These are phyloP conservation scores for Cyclargus thomasi DNA, from an alignment of 1,140 invertebrate species.

Conservation along the genomic window DNA sequence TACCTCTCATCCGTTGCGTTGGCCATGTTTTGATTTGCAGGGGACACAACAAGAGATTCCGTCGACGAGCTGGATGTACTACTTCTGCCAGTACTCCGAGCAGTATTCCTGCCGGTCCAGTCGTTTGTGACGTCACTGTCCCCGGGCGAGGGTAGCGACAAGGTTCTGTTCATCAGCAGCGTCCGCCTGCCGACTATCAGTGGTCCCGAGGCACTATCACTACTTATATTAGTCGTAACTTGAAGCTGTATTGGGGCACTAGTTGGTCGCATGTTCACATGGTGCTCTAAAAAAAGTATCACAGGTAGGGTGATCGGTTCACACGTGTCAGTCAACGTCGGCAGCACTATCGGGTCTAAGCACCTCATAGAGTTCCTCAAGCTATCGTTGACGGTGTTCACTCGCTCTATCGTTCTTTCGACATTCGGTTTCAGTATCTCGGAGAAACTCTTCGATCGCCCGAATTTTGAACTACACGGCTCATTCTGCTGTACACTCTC, in stretches of 20 bases:
- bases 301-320: slow-evolving; percentile 63
- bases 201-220: slow-evolving; percentile 55
- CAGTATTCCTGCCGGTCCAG: slow-evolving; percentile 54
- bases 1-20: slow-evolving; percentile 58
- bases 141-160: slow-evolving; percentile 59
- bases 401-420: slow-evolving; percentile 45
- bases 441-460: slow-evolving; percentile 62
- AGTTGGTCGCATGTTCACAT: slow-evolving; percentile 63
- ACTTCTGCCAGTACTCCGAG: slow-evolving; percentile 50
- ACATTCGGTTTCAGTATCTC: slow-evolving; percentile 43
- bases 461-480: slow-evolving; percentile 35
- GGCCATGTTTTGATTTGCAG: slow-evolving; percentile 38
- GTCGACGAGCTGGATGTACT: slow-evolving; percentile 61
- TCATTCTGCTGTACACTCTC: slow-evolving; percentile 36
- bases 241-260: slow-evolving; percentile 69
- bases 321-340: slow-evolving; percentile 49
- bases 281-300: slow-evolving; percentile 65
- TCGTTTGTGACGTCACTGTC: slow-evolving; percentile 57
- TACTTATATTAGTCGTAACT: slow-evolving; percentile 64
- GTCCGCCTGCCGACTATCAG: slow-evolving; percentile 61
- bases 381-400: slow-evolving; percentile 46
- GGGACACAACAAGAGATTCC: slow-evolving; percentile 47
- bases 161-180: slow-evolving; percentile 59
- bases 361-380: slow-evolving; percentile 64
- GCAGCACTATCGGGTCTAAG: slow-evolving; percentile 62